phyloP scores from a whole-genome alignment of 2,797 vertebrate genomes.

The Etheostoma nigrum region DNA sequence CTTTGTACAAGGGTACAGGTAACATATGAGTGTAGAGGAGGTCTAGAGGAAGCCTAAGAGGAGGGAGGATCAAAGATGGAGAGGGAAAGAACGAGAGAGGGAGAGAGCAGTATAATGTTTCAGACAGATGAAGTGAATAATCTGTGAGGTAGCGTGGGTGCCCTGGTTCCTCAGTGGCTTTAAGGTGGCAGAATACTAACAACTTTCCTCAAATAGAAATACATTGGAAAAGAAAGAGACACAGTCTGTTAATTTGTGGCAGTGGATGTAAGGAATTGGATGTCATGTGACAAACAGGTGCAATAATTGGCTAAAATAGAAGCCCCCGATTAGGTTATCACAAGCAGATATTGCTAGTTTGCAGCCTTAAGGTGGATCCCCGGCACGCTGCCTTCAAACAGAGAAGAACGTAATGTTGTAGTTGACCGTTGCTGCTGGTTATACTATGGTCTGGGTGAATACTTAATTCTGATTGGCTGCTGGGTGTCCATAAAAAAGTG shows the following conservation, averaged over 20 bases:
- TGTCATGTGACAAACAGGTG: neutral
- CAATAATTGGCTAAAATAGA: neutral
- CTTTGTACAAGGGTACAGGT: neutral
- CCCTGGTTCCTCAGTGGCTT: conserved; percentile 21
- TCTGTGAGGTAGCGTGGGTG: conserved; percentile 40
- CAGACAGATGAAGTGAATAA: conserved; percentile 54
- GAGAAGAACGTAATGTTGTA: neutral
- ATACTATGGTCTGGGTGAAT: neutral
- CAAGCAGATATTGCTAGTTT: neutral
- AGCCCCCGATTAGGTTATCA: neutral
- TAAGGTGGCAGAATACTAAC: conserved; percentile 13
- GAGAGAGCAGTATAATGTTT: conserved; percentile 13
- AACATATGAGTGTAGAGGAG: conserved; percentile 12
- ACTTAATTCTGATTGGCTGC: too few species aligned
- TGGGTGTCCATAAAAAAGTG: too few species aligned
- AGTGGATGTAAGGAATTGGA: neutral
- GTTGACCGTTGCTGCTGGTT: conserved; percentile 4
- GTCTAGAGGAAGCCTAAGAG: neutral
- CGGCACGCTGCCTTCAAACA: neutral
- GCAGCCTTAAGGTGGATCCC: neutral
- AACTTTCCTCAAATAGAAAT: conserved; percentile 41
- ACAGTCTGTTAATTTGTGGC: neutral
- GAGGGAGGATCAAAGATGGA: neutral
- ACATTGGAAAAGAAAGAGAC: conserved; percentile 11
- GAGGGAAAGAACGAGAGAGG: neutral